These are phyloP conservation scores for Andrena fulva DNA, from an alignment of 2,888 invertebrate species.

Conservation along the genomic window DNA sequence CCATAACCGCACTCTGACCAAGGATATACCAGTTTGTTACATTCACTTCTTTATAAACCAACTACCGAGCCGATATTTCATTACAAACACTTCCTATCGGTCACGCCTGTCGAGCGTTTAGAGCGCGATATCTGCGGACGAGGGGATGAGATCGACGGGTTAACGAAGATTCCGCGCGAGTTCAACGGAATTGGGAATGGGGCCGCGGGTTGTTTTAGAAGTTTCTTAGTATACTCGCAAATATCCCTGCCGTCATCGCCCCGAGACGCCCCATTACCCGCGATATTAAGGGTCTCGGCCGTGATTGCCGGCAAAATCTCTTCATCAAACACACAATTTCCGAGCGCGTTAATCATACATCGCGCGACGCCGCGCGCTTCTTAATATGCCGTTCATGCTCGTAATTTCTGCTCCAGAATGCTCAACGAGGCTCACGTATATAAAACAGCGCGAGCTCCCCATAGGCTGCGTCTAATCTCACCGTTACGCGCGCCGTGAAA, in stretches of 20 bases:
- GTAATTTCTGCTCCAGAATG: conserved; percentile 32
- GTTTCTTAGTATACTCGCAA: no score
- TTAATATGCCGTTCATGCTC: conserved; percentile 32
- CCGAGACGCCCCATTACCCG: not conserved
- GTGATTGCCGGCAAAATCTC: conserved; percentile 50
- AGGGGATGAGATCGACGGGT: not conserved
- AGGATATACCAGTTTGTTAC: conserved; percentile 67
- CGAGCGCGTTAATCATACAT: conserved; percentile 40
- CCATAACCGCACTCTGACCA: conserved; percentile 65
- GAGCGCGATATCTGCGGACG: not conserved
- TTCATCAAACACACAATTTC: conserved; percentile 57
- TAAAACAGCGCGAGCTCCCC: not conserved
- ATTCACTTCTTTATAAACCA: conserved; percentile 71
- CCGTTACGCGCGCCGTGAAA: conserved; percentile 31
- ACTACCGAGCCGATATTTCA: conserved; percentile 62
- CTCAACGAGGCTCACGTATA: conserved; percentile 26
- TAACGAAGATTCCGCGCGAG: not conserved
- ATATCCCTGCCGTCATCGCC: not conserved
- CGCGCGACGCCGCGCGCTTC: conserved; percentile 8
- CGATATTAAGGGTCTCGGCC: conserved; percentile 14
- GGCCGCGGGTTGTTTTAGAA: no score
- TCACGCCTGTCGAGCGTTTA: not conserved
- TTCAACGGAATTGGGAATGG: not conserved
- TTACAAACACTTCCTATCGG: conserved; percentile 64
- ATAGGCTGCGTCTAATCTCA: conserved; percentile 11